These are phyloP conservation scores for Leptinotarsa defecta DNA, from an alignment of 1,140 invertebrate genomes.

Conservation along the genomic window DNA sequence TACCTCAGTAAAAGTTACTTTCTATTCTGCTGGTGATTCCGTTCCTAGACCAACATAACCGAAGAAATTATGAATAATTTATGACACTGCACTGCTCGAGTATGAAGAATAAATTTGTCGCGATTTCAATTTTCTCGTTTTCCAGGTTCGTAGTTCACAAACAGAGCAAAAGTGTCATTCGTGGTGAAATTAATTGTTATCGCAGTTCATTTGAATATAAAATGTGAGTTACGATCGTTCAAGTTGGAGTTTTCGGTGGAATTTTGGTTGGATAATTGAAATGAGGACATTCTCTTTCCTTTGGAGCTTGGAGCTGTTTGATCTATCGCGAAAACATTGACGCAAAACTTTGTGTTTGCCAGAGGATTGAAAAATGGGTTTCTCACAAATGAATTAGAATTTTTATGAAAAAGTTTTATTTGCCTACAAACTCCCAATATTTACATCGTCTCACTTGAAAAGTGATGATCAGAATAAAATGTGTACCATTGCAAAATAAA, in stretches of 20 bases:
- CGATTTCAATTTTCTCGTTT: background rate
- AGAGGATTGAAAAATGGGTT: too few relatives aligned
- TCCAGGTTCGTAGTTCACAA: background rate
- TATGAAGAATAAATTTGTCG: constrained; percentile 9
- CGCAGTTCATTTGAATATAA: background rate
- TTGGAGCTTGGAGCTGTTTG: too few relatives aligned
- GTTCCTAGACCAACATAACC: background rate
- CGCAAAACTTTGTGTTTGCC: too few relatives aligned
- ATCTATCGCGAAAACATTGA: too few relatives aligned
- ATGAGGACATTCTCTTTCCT: too few relatives aligned
- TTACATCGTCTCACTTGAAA: too few relatives aligned
- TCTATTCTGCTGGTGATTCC: background rate
- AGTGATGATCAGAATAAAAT: too few relatives aligned
- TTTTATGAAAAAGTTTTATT: too few relatives aligned
- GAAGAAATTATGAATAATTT: background rate
- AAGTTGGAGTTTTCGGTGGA: background rate
- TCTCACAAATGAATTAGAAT: too few relatives aligned
- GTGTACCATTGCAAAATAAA: too few relatives aligned
- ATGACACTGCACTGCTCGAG: background rate
- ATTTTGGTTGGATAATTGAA: background rate
- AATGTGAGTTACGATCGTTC: background rate
- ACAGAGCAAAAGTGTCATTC: background rate
- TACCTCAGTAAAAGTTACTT: too few relatives aligned
- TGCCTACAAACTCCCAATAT: too few relatives aligned
- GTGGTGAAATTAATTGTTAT: background rate